Percentiles rank a stretch among this genome's conserved stretches.
phyloP scores from a whole-genome alignment of 64 coral and sea anemone genomes.

The Stylophora pistillata region DNA sequence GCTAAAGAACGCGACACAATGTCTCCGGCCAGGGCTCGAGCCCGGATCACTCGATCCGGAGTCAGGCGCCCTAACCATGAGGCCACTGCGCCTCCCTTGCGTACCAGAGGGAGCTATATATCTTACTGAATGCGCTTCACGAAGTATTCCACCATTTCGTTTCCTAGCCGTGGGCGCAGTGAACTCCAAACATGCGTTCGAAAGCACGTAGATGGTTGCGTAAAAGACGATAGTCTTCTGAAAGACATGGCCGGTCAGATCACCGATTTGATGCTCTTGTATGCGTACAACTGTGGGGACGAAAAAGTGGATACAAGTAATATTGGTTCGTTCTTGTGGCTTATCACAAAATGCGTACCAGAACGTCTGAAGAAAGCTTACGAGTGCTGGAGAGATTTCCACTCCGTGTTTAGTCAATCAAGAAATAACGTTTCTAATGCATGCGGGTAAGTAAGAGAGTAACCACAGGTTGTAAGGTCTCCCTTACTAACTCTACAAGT shows the following conservation, averaged over 20 bases:
- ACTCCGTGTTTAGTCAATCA: not conserved
- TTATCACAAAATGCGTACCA: not conserved
- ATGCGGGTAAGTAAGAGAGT: not conserved
- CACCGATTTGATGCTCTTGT: not conserved
- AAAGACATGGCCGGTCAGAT: not conserved
- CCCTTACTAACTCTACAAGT: too few relatives aligned
- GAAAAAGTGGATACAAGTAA: not conserved
- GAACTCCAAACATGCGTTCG: not conserved
- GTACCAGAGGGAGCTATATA: not conserved
- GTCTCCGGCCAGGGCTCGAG: too few relatives aligned
- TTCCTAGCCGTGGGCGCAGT: not conserved
- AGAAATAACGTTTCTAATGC: not conserved
- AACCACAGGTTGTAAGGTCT: too few relatives aligned
- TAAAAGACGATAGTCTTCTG: not conserved
- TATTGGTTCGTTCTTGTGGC: not conserved
- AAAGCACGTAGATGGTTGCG: not conserved
- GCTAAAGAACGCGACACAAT: too few relatives aligned
- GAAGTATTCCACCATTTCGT: not conserved
- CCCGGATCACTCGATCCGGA: too few relatives aligned
- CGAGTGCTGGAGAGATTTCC: not conserved
- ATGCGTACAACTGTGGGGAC: not conserved
- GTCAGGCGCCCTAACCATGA: too few relatives aligned
- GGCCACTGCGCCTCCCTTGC: too few relatives aligned
- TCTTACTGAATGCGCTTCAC: not conserved
- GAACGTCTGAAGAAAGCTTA: not conserved